Evolutionary conservation across 2,797 vertebrate genomes (phyloP), one percentile per base, ranked within the genome.

Genomic region (Sebastes ruberrimus): DNA sequence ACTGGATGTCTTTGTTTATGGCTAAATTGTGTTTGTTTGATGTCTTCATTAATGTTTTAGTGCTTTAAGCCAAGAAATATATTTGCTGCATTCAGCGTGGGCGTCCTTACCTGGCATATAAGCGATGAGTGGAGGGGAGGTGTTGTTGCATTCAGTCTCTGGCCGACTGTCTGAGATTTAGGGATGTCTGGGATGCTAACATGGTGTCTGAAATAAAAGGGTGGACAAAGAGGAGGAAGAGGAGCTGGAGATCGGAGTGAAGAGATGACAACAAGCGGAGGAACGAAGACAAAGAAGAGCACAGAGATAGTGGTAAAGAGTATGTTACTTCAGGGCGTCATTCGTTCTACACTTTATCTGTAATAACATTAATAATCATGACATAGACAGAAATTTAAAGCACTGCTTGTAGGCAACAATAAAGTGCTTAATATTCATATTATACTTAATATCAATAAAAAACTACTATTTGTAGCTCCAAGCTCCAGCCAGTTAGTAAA

Each of bases 71-170:
- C 11, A 49, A 16, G 27, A 13, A 38, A 35, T 46, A 14, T 20
- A 23, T 67, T 22, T 68, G 3, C 49, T 25, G 53, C 42, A 13
- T 38, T 71, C 27, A 68, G 30, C 10, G 7, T 27, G 70, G 69
- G n/a, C 14, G n/a, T 76, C 27, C 38, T 60, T 53, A 83, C 82
- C 74, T 81, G 84, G 66, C 38, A 56, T 22, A 10, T 10, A 69
- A 38, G 61, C 4, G 59, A 71, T 10, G 55, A 71, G 65, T 7
- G 52, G 65, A 25, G 6, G 18, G 49, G 49, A 49, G 62, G 30
- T 11, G 67, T 4, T 32, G 61, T 49, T 67, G 55, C 10, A 2
- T 18, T 74, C 28, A 13, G 56, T 30, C 30, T 59, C 59, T 56
- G 22, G 35, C 38, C 3, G 25, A 57, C 10, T 20, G 52, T 69